phyloP scores from a whole-genome alignment of 2,797 vertebrate species.

The Channallabes apus region DNA sequence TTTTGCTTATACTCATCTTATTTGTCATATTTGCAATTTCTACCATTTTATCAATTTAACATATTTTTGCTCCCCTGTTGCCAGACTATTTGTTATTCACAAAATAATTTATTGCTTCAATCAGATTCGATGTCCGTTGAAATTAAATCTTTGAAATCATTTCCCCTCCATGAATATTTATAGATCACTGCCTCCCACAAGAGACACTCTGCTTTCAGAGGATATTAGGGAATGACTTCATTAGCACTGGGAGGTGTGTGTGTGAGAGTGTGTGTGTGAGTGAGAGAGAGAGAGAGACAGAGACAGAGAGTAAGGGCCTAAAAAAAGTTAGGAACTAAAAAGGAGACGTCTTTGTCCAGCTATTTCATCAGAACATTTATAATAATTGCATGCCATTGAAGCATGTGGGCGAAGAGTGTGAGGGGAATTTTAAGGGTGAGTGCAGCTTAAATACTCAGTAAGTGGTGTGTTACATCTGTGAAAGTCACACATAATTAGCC shows the following conservation, averaged over 20 bases:
- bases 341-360: not conserved
- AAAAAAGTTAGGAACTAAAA: slow-evolving; percentile 6
- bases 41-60: not conserved
- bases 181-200: slow-evolving; percentile 4
- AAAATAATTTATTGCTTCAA: slow-evolving; percentile 14
- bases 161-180: slow-evolving; percentile 34
- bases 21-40: not conserved
- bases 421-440: slow-evolving; percentile 7
- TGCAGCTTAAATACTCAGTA: not conserved
- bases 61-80: not conserved
- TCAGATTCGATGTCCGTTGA: slow-evolving; percentile 29
- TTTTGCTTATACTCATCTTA: not conserved
- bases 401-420: slow-evolving; percentile 2
- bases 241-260: not conserved
- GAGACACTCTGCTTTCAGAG: slow-evolving; percentile 25
- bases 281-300: not conserved
- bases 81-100: slow-evolving; percentile 12
- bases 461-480: not conserved
- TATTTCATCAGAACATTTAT: slow-evolving; percentile 15
- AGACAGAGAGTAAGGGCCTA: not conserved
- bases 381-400: slow-evolving; percentile 28
- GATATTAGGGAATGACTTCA: slow-evolving; percentile 26
- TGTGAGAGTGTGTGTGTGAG: not conserved
- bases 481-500: slow-evolving; percentile 16
- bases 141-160: slow-evolving; percentile 37